phyloP scores from a whole-genome alignment of 2,113 vertebrate genomes.

The Tympanuchus pallidicinctus region DNA sequence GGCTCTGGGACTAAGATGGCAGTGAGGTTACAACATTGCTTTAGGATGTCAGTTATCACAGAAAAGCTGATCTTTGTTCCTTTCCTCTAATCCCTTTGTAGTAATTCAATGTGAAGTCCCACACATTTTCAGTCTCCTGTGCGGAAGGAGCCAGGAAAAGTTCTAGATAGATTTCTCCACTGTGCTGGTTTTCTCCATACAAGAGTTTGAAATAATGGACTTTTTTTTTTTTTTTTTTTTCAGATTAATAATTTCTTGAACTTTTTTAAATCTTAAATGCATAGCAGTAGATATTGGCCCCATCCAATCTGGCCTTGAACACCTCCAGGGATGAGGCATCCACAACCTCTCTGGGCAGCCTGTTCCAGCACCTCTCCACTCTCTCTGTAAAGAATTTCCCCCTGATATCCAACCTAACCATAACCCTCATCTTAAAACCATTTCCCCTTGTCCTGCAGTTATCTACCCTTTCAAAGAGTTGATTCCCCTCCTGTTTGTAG shows the following conservation, averaged over 20 bases:
- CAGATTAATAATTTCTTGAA: not conserved
- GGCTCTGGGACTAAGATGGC: rapidly evolving
- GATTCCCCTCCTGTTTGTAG: too few relatives aligned
- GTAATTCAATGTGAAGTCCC: not conserved
- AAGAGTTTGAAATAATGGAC: not conserved
- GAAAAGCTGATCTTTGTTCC: not conserved
- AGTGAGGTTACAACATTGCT: not conserved
- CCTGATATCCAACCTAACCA: too few relatives aligned
- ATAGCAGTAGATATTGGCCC: too few relatives aligned
- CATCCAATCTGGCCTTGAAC: too few relatives aligned
- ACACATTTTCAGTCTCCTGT: not conserved
- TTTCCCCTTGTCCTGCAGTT: too few relatives aligned
- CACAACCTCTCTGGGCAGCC: too few relatives aligned
- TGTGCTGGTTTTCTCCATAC: not conserved
- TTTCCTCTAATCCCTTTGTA: not conserved
- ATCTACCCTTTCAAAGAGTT: too few relatives aligned
- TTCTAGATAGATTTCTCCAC: not conserved
- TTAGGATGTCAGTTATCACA: not conserved
- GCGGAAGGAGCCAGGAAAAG: not conserved
- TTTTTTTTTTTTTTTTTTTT: not conserved
- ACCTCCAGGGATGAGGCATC: too few relatives aligned
- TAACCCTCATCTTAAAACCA: too few relatives aligned
- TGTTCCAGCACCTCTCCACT: too few relatives aligned
- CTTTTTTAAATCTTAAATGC: not conserved
- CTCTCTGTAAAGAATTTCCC: too few relatives aligned